These are phyloP conservation scores for Proteles cristata DNA, from an alignment of 2,113 vertebrate species.

Conservation along the genomic window DNA sequence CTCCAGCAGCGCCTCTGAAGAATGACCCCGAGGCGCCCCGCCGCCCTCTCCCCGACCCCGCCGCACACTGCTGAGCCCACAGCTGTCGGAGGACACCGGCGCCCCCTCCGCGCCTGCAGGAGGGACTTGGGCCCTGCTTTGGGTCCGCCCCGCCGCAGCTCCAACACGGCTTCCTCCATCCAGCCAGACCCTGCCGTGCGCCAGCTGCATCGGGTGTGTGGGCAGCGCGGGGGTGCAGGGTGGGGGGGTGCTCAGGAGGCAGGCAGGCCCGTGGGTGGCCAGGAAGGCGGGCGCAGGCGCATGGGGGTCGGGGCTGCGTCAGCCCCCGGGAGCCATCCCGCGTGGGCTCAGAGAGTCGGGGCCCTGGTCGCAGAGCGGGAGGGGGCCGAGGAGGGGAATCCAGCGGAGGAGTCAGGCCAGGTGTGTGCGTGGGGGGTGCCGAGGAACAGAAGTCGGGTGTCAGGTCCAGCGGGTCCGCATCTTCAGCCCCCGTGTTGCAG, in stretches of 20 bases:
- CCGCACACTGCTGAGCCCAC: not conserved
- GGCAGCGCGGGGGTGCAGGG: not conserved
- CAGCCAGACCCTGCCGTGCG: not conserved
- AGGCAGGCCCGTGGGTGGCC: not conserved
- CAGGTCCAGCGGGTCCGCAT: too few species aligned
- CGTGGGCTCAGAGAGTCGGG: not conserved
- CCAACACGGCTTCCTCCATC: too few species aligned
- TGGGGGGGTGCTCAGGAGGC: not conserved
- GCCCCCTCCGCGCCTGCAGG: not conserved
- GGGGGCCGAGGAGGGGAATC: not conserved
- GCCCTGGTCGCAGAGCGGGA: not conserved
- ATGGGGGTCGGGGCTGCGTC: too few species aligned
- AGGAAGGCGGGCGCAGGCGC: not conserved
- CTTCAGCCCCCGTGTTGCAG: too few species aligned
- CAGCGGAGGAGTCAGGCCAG: not conserved
- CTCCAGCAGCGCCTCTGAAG: accelerated
- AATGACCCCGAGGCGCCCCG: accelerated
- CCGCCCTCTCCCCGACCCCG: not conserved
- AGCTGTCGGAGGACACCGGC: accelerated
- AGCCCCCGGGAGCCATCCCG: not conserved
- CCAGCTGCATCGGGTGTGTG: accelerated
- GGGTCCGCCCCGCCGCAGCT: not conserved
- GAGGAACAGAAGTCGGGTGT: too few species aligned
- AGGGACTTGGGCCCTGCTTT: accelerated
- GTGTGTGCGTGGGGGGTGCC: not conserved